Evolutionary conservation across 1,140 invertebrate species (phyloP), one percentile per base, ranked within the genome.

Genomic region (Dreissena polymorpha): DNA sequence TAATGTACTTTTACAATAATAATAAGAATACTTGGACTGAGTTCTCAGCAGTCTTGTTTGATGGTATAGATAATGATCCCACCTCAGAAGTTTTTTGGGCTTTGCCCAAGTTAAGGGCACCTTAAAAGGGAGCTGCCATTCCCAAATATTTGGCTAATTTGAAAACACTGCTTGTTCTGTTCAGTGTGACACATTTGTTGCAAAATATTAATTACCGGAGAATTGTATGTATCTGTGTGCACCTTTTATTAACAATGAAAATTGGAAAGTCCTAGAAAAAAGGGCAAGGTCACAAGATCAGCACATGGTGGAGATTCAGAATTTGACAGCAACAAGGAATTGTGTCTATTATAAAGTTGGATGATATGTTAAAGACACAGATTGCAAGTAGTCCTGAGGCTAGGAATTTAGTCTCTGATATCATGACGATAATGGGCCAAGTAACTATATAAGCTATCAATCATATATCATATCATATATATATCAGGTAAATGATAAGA

Each of bases 121-220:
- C 67, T 21, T n/a, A 29, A 13, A 72, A 69, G 23, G 78, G 69
- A 0, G 23, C 72, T 16, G 10, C 55, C 21, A 51, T 81, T 5
- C 51, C 69, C 14, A 29, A 71, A 14, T 81, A 50, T 8, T 29
- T 81, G 7, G 78, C 78, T 10, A 51, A 65, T 14, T 51, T 81
- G 14, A 81, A 73, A 81, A 81, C 39, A 53, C 55, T 7, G 70
- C 78, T 14, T 72, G 78, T 65, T 53, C 60, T 14, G 49, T 63
- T 64, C 16, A 18, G 16, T 72, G 70, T 67, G 68, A 27, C 13
- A 81, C 63, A 0, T 49, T 81, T 21, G 23, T 65, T 16, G 0
- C 29, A n/a, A 55, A 69, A 12, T 70, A 79, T 57, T 25, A 69
- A 10, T 29, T 79, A 16, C 65, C 65, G n/a, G 21, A 55, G n/a